Conservation (phyloP, 2,113 vertebrate species). For the Empidonax alnorum region DNA sequence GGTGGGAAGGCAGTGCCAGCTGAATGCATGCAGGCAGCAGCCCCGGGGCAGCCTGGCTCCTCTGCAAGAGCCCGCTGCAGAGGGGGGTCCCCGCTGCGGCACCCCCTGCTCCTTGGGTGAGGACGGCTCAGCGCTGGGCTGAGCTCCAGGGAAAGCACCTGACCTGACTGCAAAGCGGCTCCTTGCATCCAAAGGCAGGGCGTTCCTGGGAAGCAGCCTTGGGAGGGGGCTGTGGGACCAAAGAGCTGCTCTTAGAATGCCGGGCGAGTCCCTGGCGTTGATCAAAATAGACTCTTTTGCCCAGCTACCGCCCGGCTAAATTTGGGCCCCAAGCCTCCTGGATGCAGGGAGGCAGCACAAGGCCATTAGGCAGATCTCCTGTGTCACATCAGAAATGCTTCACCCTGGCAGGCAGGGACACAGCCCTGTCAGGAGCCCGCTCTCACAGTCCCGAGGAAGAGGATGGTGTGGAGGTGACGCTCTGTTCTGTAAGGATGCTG, state of each 20-base stretch:
- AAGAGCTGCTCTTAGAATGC: accelerated
- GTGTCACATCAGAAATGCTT: neutral
- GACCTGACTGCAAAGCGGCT: neutral
- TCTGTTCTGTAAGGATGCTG: neutral
- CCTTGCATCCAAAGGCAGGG: neutral
- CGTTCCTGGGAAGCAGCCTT: neutral
- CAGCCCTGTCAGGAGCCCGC: neutral
- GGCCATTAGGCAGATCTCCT: neutral
- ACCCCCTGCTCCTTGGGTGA: neutral
- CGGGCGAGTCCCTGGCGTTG: accelerated
- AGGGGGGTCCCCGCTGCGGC: neutral
- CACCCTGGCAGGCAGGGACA: accelerated
- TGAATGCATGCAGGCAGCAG: neutral
- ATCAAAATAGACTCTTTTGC: neutral
- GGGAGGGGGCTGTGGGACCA: accelerated
- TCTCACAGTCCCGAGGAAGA: neutral
- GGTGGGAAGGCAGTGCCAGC: neutral
- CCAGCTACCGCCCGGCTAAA: neutral
- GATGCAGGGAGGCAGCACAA: neutral
- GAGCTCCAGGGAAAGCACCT: neutral
- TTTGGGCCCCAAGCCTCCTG: neutral
- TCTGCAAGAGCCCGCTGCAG: neutral
- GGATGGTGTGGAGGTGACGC: neutral
- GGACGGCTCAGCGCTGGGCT: neutral
- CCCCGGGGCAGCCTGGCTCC: neutral